A percentile compares a stretch with the other conserved stretches of the same genome.
Evolutionary conservation across 2,888 invertebrate genomes (phyloP).

Genomic region (Neoitamus cyanurus): DNA sequence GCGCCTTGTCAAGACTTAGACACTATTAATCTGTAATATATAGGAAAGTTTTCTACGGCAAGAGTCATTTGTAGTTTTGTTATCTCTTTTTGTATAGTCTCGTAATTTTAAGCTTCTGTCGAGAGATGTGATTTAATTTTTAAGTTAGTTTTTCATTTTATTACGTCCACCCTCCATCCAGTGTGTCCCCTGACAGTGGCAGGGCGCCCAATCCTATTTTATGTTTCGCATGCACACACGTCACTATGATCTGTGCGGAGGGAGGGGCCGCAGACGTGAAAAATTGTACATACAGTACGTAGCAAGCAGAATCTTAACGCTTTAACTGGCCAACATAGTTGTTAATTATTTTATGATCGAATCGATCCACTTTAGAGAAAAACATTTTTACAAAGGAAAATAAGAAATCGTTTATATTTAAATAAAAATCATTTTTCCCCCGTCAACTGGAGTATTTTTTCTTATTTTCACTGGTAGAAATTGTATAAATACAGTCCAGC

Average conservation of each 20-base stretch:
- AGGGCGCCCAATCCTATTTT: neutral
- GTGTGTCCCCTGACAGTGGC: neutral
- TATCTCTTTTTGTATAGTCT: conserved; percentile 36
- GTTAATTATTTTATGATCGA: neutral
- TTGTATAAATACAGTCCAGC: no score
- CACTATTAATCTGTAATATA: conserved; percentile 74
- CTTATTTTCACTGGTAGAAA: neutral
- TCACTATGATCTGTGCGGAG: neutral
- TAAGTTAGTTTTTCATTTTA: neutral
- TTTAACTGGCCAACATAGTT: neutral
- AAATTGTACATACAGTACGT: neutral
- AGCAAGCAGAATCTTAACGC: conserved; percentile 18
- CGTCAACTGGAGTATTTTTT: neutral
- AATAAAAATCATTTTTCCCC: neutral
- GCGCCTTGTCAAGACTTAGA: conserved; percentile 80
- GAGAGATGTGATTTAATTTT: conserved; percentile 50
- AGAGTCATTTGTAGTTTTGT: conserved; percentile 30
- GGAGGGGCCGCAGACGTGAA: neutral
- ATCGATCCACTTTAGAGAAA: neutral
- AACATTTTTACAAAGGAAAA: neutral
- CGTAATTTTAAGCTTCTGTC: conserved; percentile 39
- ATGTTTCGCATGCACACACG: neutral
- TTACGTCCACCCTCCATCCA: neutral
- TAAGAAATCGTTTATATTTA: neutral
- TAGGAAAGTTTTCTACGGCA: conserved; percentile 13